Conservation (phyloP, 2,797 vertebrate genomes). For the Podarcis lilfordi region DNA sequence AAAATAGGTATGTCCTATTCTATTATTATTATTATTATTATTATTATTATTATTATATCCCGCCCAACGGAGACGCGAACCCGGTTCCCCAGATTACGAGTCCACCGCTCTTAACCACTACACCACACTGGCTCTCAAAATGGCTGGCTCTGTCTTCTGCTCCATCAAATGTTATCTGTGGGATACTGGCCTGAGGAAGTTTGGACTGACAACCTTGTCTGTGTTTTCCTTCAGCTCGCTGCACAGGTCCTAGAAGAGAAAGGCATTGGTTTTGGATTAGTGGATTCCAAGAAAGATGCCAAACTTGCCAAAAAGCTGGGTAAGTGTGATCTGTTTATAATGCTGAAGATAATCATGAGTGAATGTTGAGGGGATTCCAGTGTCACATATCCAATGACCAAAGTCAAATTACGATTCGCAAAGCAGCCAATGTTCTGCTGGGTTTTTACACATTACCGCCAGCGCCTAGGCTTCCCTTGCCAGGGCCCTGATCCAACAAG, state of each 20-base stretch:
- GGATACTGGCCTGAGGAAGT: not conserved
- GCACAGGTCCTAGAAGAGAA: conserved; percentile 95
- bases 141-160: not conserved
- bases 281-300: conserved; percentile 92
- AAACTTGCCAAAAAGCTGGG: conserved; percentile 95
- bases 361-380: not conserved
- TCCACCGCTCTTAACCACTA: too few species aligned
- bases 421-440: not conserved
- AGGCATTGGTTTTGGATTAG: conserved; percentile 91
- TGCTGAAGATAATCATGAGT: not conserved
- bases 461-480: not conserved
- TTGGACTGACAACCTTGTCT: not conserved
- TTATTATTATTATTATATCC: too few species aligned
- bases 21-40: too few species aligned
- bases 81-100: too few species aligned
- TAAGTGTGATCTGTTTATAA: conserved; percentile 64
- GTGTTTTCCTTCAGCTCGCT: conserved; percentile 81
- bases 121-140: too few species aligned
- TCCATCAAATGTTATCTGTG: not conserved
- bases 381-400: not conserved
- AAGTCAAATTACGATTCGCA: not conserved
- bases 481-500: not conserved
- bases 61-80: too few species aligned
- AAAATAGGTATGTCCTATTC: too few species aligned
- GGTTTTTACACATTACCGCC: not conserved